A percentile compares a stretch with the other conserved stretches of the same genome.
Evolutionary conservation across 2,888 invertebrate genomes (phyloP).

Genomic region (Abscondita cerata): DNA sequence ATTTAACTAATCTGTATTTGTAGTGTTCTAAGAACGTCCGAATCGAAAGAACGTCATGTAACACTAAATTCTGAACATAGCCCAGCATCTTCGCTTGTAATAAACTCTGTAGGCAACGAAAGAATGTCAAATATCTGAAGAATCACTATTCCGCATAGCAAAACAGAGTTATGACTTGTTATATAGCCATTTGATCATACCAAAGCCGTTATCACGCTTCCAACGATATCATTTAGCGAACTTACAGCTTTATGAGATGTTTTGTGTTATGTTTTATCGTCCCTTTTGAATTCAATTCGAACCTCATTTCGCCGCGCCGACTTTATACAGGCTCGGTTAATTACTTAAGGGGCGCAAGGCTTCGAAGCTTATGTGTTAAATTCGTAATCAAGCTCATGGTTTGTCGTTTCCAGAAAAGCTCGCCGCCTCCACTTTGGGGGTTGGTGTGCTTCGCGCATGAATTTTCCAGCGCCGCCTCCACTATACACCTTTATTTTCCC

Average conservation of each 20-base stretch:
- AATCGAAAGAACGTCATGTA: slow-evolving; percentile 35
- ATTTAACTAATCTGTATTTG: slow-evolving; percentile 23
- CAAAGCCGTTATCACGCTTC: slow-evolving; percentile 49
- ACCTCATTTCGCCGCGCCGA: slow-evolving; percentile 5
- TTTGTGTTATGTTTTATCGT: slow-evolving; percentile 38
- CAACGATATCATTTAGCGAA: slow-evolving; percentile 54
- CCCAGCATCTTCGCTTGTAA: slow-evolving; percentile 43
- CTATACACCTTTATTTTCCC: slow-evolving; percentile 57
- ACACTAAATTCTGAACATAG: slow-evolving; percentile 41
- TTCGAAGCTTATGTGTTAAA: slow-evolving; percentile 34
- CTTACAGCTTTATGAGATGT: slow-evolving; percentile 42
- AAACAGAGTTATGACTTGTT: slow-evolving; percentile 58
- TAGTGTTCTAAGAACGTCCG: slow-evolving; percentile 24
- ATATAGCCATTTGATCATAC: slow-evolving; percentile 55
- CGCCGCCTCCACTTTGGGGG: slow-evolving; percentile 54
- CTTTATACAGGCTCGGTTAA: slow-evolving; percentile 16
- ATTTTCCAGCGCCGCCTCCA: slow-evolving; percentile 54
- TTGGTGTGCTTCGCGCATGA: slow-evolving; percentile 53
- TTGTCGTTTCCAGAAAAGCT: slow-evolving; percentile 46
- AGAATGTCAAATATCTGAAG: slow-evolving; percentile 53
- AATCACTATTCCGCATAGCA: slow-evolving; percentile 56
- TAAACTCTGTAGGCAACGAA: slow-evolving; percentile 48
- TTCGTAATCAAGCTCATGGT: slow-evolving; percentile 37
- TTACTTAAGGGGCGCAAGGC: slow-evolving; percentile 29
- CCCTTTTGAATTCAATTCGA: slow-evolving; percentile 20